Percentiles rank a stretch among this genome's conserved stretches.
Conservation (phyloP, 2,797 vertebrate genomes). For the Cirrhinus mrigala region DNA sequence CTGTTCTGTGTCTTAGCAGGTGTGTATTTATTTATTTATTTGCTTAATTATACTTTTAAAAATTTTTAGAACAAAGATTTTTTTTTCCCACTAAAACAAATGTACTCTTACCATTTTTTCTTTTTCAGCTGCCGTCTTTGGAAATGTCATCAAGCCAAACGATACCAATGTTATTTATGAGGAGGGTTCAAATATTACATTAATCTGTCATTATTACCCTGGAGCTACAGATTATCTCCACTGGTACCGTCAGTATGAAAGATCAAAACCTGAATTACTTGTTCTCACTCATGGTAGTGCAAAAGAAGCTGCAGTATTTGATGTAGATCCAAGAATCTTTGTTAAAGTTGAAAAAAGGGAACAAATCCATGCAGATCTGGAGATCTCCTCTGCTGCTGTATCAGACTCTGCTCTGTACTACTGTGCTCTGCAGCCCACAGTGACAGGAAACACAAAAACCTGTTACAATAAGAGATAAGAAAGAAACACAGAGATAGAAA, state of each 20-base stretch:
- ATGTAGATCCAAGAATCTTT: too few species aligned
- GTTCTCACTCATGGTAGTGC: too few species aligned
- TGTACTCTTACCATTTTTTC: too few species aligned
- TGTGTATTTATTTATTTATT: background rate
- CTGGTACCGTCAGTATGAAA: too few species aligned
- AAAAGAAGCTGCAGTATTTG: too few species aligned
- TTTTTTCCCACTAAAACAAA: background rate
- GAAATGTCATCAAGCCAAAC: background rate
- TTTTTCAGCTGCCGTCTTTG: background rate
- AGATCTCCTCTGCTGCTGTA: background rate
- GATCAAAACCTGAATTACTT: too few species aligned
- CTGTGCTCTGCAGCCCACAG: background rate
- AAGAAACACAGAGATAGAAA: background rate
- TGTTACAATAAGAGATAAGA: background rate
- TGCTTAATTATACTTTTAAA: too few species aligned
- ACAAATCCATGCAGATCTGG: background rate
- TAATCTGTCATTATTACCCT: background rate
- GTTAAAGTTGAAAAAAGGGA: too few species aligned
- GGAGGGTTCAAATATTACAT: background rate
- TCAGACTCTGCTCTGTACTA: constrained; percentile 21
- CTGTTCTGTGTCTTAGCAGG: background rate
- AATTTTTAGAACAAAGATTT: too few species aligned
- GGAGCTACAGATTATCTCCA: too few species aligned
- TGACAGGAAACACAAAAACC: background rate
- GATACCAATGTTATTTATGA: background rate